These are phyloP conservation scores for Poecilia wingei DNA, from an alignment of 2,797 vertebrate genomes.

Conservation along the genomic window DNA sequence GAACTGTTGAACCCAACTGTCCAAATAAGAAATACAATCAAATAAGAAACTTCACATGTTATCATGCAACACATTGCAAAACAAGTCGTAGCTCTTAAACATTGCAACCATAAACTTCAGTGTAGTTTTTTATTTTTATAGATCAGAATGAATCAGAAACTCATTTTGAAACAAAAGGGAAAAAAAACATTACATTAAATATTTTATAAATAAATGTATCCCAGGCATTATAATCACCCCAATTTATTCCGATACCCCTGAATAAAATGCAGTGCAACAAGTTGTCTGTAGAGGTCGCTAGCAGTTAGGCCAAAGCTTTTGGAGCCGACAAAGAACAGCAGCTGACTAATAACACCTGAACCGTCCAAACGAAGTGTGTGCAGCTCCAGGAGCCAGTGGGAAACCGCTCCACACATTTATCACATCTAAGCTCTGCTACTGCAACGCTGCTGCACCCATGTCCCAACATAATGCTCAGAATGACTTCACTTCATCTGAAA, in stretches of 20 bases:
- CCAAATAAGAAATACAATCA: neutral
- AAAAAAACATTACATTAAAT: neutral
- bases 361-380: neutral
- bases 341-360: neutral
- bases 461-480: neutral
- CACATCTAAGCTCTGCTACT: neutral
- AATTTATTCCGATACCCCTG: neutral
- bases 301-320: neutral
- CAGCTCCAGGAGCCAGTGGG: neutral
- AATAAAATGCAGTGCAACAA: neutral
- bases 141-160: neutral
- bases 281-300: neutral
- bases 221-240: neutral
- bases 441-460: neutral
- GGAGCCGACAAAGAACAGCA: neutral
- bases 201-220: neutral
- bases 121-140: neutral
- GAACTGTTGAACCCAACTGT: neutral
- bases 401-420: neutral
- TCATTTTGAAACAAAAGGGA: neutral
- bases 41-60: neutral
- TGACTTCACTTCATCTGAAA: neutral
- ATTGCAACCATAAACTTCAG: neutral
- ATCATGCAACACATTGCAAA: neutral
- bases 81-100: neutral